phyloP scores from a whole-genome alignment of 2,888 invertebrate species.

The Melanostoma mellinum region DNA sequence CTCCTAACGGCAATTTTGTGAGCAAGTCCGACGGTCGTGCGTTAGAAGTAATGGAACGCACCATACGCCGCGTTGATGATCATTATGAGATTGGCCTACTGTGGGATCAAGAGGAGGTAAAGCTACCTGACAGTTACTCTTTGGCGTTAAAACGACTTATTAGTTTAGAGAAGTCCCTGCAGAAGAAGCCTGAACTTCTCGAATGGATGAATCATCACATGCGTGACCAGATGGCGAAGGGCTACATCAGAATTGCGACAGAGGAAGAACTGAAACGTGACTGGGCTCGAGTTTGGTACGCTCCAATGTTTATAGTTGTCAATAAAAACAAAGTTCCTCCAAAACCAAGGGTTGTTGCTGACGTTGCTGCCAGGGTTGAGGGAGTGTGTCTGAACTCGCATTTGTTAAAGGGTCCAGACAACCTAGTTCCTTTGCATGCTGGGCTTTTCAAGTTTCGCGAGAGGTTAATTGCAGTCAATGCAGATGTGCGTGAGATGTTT shows the following conservation, averaged over 20 bases:
- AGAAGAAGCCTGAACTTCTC: background rate
- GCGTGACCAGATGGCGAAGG: background rate
- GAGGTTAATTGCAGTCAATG: no score
- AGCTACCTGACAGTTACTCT: constrained; percentile 9
- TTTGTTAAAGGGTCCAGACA: no score
- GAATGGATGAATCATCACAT: constrained; percentile 8
- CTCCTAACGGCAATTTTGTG: constrained; percentile 4
- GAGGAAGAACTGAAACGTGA: background rate
- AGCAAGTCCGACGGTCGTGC: constrained; percentile 14
- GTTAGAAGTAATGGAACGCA: constrained; percentile 22
- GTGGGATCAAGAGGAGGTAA: constrained; percentile 14
- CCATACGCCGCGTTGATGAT: background rate
- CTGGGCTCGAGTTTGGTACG: constrained; percentile 18
- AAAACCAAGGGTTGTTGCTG: no score
- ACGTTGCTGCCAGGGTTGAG: no score
- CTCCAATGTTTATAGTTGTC: background rate
- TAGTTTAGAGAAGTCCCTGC: background rate
- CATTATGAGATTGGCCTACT: constrained; percentile 30
- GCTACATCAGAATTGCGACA: constrained; percentile 10
- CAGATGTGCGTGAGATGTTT: no score
- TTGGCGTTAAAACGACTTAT: constrained; percentile 5
- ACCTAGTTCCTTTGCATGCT: no score
- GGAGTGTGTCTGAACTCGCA: no score
- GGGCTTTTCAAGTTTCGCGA: no score
- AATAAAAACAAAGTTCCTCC: background rate